Evolutionary conservation across 2,888 invertebrate genomes (phyloP).

Genomic region (Melanostoma mellinum): DNA sequence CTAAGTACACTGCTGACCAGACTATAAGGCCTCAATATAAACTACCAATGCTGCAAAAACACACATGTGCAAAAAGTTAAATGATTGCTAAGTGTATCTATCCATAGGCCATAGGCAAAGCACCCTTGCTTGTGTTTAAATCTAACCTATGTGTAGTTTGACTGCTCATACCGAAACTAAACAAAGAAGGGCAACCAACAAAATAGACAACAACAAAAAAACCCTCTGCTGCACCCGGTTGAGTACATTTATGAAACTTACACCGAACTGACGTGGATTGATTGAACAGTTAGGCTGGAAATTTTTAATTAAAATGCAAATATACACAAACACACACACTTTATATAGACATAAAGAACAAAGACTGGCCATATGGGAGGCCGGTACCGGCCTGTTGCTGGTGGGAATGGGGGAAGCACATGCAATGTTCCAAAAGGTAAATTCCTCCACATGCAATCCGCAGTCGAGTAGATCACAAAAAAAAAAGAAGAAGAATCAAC

Average conservation of each 20-base stretch:
- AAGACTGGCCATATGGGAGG: slow-evolving; percentile 38
- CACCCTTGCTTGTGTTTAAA: too few species aligned
- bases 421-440: slow-evolving; percentile 6
- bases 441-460: slow-evolving; percentile 44
- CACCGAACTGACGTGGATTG: slow-evolving; percentile 69
- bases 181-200: slow-evolving; percentile 29
- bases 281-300: slow-evolving; percentile 73
- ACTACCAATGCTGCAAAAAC: too few species aligned
- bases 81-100: too few species aligned
- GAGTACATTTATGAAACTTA: slow-evolving; percentile 70
- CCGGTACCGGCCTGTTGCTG: background rate
- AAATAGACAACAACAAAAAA: background rate
- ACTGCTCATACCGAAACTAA: slow-evolving; percentile 47
- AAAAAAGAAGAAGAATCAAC: slow-evolving; percentile 24
- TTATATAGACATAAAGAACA: slow-evolving; percentile 31
- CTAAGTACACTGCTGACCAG: too few species aligned
- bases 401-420: slow-evolving; percentile 7
- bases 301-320: slow-evolving; percentile 77
- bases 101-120: too few species aligned
- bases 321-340: slow-evolving; percentile 40
- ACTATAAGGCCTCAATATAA: too few species aligned
- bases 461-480: slow-evolving; percentile 5
- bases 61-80: too few species aligned
- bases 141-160: slow-evolving; percentile 5
- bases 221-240: slow-evolving; percentile 16